Conservation (phyloP, 2,797 vertebrate species). For the Ctenochaetus hawaiiensis region DNA sequence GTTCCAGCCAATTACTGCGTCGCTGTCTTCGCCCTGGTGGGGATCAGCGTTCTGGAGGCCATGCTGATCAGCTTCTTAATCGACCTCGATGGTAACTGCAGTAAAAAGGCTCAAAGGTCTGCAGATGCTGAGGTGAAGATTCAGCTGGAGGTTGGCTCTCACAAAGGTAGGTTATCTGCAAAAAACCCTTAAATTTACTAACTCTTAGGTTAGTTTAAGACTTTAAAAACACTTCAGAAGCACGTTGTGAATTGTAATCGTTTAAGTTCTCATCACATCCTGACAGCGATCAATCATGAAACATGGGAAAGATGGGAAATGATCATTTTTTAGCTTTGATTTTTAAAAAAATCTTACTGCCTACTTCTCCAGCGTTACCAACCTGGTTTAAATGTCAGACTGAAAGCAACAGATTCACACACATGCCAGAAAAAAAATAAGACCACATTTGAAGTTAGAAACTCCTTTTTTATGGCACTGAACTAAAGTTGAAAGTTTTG, state of each 20-base stretch:
- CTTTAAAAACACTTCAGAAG: not conserved
- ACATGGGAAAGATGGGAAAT: too few species aligned
- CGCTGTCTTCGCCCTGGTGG: slow-evolving; percentile 81
- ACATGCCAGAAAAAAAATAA: not conserved
- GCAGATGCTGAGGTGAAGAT: not conserved
- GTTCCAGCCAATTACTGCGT: slow-evolving; percentile 82
- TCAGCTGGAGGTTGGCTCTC: not conserved
- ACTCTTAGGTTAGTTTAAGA: too few species aligned
- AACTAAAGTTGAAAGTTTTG: too few species aligned
- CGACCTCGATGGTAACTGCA: slow-evolving; percentile 39
- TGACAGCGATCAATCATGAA: too few species aligned
- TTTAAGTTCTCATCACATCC: too few species aligned
- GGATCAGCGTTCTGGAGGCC: slow-evolving; percentile 83
- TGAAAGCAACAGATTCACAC: not conserved
- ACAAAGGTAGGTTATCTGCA: slow-evolving; percentile 21
- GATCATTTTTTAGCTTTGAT: too few species aligned
- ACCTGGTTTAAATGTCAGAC: not conserved
- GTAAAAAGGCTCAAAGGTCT: not conserved
- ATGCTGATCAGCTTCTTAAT: slow-evolving; percentile 80
- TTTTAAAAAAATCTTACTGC: too few species aligned
- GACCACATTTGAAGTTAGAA: not conserved
- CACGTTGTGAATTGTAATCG: too few species aligned
- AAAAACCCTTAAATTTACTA: not conserved
- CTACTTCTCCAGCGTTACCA: too few species aligned
- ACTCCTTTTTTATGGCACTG: too few species aligned